phyloP scores from a whole-genome alignment of 2,113 vertebrate species.

The Cyprinodon variegatus region DNA sequence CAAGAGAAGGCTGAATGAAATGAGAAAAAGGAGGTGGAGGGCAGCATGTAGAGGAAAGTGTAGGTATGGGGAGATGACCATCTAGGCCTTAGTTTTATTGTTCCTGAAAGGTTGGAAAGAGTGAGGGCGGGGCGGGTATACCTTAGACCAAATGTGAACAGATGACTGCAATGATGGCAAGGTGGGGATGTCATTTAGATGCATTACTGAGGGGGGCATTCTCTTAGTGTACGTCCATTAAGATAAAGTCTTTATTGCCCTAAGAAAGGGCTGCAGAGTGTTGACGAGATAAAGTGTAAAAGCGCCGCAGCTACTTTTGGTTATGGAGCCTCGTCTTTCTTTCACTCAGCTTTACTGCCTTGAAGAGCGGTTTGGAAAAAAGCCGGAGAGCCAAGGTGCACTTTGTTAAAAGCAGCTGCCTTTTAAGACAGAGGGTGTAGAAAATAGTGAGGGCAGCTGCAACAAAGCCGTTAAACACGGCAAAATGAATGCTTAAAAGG shows the following conservation, averaged over 20 bases:
- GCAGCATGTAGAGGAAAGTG: constrained; percentile 42
- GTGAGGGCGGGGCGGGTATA: constrained; percentile 11
- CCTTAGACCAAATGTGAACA: constrained; percentile 47
- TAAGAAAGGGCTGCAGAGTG: constrained; percentile 19
- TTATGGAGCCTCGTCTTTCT: constrained; percentile 39
- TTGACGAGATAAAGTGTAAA: constrained; percentile 30
- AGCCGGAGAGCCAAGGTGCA: constrained; percentile 9
- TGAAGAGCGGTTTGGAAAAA: constrained; percentile 25
- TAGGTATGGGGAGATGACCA: constrained; percentile 66
- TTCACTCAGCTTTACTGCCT: constrained; percentile 42
- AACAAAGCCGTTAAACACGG: constrained; percentile 40
- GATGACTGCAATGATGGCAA: constrained; percentile 35
- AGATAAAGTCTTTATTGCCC: constrained; percentile 64
- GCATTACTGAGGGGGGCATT: constrained; percentile 39
- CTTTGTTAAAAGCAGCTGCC: constrained; percentile 51
- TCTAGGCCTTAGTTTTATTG: constrained; percentile 64
- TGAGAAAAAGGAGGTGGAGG: constrained; percentile 41
- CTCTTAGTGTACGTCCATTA: constrained; percentile 56
- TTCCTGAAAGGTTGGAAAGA: constrained; percentile 36
- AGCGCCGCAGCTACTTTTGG: constrained; percentile 14
- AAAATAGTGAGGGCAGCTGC: constrained; percentile 25
- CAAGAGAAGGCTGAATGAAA: constrained; percentile 9
- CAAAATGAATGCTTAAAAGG: constrained; percentile 57
- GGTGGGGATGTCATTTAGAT: constrained; percentile 53
- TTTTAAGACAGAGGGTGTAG: constrained; percentile 38